phyloP scores from a whole-genome alignment of 2,797 vertebrate species.

The Chaetophractus vellerosus region DNA sequence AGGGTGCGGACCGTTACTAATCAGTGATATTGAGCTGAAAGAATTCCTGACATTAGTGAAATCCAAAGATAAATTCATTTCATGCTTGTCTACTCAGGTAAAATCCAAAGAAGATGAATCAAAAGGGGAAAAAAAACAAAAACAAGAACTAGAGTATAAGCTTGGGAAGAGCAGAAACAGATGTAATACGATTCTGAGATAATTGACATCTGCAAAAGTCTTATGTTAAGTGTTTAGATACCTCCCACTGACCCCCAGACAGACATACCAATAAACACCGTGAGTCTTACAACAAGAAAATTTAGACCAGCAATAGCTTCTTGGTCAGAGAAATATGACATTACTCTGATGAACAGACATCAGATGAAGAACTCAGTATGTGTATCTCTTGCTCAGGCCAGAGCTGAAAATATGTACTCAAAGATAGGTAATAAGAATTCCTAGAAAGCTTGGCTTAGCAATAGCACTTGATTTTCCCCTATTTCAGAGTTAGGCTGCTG shows the following conservation, averaged over 20 bases:
- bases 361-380: background rate
- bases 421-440: background rate
- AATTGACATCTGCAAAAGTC: background rate
- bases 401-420: background rate
- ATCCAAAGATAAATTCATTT: slow-evolving; percentile 77
- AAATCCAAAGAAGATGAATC: slow-evolving; percentile 70
- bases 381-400: background rate
- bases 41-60: slow-evolving; percentile 70
- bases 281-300: background rate
- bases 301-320: background rate
- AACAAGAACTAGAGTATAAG: background rate
- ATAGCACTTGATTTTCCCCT: background rate
- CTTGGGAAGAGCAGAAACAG: slow-evolving; percentile 33
- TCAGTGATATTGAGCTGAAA: slow-evolving; percentile 33
- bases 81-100: slow-evolving; percentile 80
- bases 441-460: background rate
- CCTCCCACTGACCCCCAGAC: background rate
- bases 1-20: slow-evolving; percentile 45
- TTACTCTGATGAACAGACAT: background rate
- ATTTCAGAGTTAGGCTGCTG: background rate
- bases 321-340: background rate
- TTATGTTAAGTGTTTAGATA: background rate
- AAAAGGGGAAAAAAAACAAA: slow-evolving; percentile 25
- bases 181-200: background rate
- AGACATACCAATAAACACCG: background rate